phyloP scores from a whole-genome alignment of 2,888 invertebrate genomes.

The Cephus pulcher region DNA sequence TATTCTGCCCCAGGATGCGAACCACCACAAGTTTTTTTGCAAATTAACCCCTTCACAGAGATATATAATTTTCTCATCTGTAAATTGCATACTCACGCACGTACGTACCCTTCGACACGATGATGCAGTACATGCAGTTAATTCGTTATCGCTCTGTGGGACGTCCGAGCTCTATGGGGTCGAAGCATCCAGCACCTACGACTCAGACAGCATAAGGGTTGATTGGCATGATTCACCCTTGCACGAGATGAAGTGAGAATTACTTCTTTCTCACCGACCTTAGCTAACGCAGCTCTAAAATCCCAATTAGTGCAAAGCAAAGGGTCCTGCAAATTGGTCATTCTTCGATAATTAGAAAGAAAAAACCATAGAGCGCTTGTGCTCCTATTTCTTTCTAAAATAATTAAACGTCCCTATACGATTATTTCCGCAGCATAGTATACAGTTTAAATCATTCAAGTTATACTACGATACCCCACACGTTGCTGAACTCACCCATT shows the following conservation, averaged over 20 bases:
- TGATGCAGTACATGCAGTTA: slow-evolving; percentile 36
- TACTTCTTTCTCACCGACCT: slow-evolving; percentile 37
- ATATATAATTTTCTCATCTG: not conserved
- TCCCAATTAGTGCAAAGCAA: slow-evolving; percentile 34
- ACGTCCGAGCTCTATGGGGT: slow-evolving; percentile 23
- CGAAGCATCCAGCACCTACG: slow-evolving; percentile 19
- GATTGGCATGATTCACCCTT: slow-evolving; percentile 45
- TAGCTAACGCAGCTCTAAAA: slow-evolving; percentile 33
- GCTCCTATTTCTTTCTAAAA: not conserved
- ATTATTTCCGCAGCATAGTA: too few species aligned
- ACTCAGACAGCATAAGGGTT: slow-evolving; percentile 31
- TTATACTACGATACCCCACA: not conserved
- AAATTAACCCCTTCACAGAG: not conserved
- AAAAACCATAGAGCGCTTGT: not conserved
- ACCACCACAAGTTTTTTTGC: not conserved
- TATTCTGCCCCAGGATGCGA: not conserved
- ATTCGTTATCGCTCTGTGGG: slow-evolving; percentile 46
- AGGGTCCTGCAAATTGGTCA: slow-evolving; percentile 37
- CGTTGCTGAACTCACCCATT: too few species aligned
- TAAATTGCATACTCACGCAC: slow-evolving; percentile 19
- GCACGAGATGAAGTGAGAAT: slow-evolving; percentile 35
- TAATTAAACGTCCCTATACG: not conserved
- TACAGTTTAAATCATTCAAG: too few species aligned
- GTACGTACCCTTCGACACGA: slow-evolving; percentile 14
- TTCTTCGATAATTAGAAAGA: slow-evolving; percentile 25